These are phyloP conservation scores for Nasua narica DNA, from an alignment of 2,797 vertebrate genomes.

Conservation along the genomic window DNA sequence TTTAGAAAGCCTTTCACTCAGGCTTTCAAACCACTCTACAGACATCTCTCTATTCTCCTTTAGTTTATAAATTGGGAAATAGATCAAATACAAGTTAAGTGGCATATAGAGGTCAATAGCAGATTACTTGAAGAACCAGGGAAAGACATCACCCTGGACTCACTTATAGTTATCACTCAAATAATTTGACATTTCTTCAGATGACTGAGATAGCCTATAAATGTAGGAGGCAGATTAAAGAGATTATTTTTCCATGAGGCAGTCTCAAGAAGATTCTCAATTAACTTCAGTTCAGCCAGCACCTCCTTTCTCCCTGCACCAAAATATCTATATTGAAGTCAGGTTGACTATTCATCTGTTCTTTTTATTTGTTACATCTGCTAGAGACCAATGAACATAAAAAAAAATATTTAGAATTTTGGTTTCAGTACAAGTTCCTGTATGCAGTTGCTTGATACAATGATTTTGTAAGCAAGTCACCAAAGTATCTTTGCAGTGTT, in stretches of 20 bases:
- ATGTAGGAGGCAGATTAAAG: background rate
- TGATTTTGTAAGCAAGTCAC: background rate
- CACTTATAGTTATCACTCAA: slow-evolving; percentile 14
- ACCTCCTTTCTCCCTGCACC: background rate
- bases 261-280: slow-evolving; percentile 17
- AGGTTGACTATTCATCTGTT: background rate
- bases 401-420: background rate
- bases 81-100: slow-evolving; percentile 70
- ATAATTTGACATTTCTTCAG: slow-evolving; percentile 44
- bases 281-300: background rate
- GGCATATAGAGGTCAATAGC: slow-evolving; percentile 38
- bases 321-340: slow-evolving; percentile 4
- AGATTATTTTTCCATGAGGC: background rate
- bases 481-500: background rate
- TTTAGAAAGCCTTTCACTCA: slow-evolving; percentile 37
- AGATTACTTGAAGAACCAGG: slow-evolving; percentile 41
- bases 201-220: background rate
- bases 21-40: slow-evolving; percentile 49
- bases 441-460: background rate
- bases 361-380: background rate
- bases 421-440: background rate
- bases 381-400: background rate
- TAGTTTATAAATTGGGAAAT: slow-evolving; percentile 67
- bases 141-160: background rate
- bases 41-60: slow-evolving; percentile 63